A percentile compares a stretch with the other conserved stretches of the same genome.
phyloP scores from a whole-genome alignment of 2,797 vertebrate species.

The Siniperca scherzeri region DNA sequence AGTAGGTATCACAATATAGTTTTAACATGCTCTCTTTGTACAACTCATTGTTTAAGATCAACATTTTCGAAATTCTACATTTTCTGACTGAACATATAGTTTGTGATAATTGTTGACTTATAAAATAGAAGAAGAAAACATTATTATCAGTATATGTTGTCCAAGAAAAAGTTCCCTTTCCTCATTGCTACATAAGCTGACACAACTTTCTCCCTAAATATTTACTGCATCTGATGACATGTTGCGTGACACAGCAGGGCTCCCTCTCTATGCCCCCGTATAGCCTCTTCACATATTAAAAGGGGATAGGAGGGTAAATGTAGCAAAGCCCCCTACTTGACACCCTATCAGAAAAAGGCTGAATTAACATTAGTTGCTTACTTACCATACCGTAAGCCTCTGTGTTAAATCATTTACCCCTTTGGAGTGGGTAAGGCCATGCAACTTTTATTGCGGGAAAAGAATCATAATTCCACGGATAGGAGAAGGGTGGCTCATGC shows the following conservation, averaged over 20 bases:
- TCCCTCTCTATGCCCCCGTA: background rate
- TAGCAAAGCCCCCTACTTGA: constrained; percentile 70
- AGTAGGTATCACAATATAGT: background rate
- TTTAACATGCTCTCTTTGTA: background rate
- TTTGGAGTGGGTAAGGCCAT: constrained; percentile 89
- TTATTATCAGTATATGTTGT: too few relatives aligned
- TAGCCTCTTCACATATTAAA: constrained; percentile 30
- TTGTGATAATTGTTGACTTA: background rate
- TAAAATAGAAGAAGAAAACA: background rate
- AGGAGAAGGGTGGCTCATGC: constrained; percentile 90
- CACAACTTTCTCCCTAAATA: constrained; percentile 12
- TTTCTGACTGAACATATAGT: background rate
- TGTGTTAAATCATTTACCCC: constrained; percentile 85
- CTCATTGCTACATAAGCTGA: background rate
- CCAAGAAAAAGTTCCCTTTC: background rate
- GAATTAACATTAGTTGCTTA: constrained; percentile 92
- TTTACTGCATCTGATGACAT: constrained; percentile 24
- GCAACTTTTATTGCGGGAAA: constrained; percentile 84
- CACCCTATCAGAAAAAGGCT: constrained; percentile 77
- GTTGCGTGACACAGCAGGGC: constrained; percentile 41
- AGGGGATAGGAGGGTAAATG: constrained; percentile 64
- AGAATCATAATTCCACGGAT: constrained; percentile 89
- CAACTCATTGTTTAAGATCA: background rate
- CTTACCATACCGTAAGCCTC: constrained; percentile 86
- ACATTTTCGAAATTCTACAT: background rate